These are phyloP conservation scores for Nephrotoma guestfalica DNA, from an alignment of 2,888 invertebrate genomes.

Conservation along the genomic window DNA sequence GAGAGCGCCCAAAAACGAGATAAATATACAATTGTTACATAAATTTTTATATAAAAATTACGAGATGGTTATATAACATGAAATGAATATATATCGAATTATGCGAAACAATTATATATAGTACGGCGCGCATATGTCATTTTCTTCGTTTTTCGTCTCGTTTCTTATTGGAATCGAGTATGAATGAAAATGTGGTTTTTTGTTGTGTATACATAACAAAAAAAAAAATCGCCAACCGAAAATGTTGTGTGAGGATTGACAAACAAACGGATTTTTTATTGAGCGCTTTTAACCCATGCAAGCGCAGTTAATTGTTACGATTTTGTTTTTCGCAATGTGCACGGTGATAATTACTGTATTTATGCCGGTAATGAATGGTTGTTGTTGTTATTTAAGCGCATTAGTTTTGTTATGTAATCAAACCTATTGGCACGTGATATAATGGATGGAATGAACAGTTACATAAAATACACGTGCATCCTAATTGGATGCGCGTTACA, in stretches of 20 bases:
- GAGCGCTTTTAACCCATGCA: not conserved
- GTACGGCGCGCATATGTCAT: not conserved
- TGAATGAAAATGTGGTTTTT: not conserved
- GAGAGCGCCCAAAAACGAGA: not conserved
- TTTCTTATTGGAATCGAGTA: not conserved
- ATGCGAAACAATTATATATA: not conserved
- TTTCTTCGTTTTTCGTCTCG: not conserved
- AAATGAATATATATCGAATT: not conserved
- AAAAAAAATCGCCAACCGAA: not conserved
- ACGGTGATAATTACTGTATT: not conserved
- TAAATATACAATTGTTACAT: not conserved
- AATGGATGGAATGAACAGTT: not conserved
- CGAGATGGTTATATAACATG: not conserved
- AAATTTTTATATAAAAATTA: not conserved
- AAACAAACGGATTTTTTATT: not conserved
- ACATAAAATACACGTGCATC: not conserved
- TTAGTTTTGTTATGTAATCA: not conserved
- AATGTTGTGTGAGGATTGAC: not conserved
- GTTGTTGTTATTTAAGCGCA: not conserved
- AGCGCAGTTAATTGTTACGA: not conserved
- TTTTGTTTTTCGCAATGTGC: not conserved
- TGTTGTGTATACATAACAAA: not conserved
- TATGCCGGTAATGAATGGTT: not conserved
- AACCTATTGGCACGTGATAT: not conserved
- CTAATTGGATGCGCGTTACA: too few relatives aligned